These are phyloP conservation scores for Crenichthys baileyi DNA, from an alignment of 2,797 vertebrate species.

Conservation along the genomic window DNA sequence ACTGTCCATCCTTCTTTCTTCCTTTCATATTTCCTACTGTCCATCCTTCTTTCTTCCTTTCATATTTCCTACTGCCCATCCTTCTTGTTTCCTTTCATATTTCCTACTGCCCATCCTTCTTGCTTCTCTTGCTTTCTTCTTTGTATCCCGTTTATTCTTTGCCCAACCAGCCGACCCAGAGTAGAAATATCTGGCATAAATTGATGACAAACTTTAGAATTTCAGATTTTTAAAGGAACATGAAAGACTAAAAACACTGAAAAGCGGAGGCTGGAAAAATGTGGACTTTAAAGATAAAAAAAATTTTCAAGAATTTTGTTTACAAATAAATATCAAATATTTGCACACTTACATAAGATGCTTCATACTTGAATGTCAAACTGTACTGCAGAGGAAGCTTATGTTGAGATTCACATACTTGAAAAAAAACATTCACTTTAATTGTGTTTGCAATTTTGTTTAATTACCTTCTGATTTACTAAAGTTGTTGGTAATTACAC, in stretches of 20 bases:
- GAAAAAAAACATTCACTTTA: constrained; percentile 6
- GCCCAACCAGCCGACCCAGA: background rate
- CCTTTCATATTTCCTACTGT: too few species aligned
- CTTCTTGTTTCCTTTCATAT: too few species aligned
- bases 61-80: too few species aligned
- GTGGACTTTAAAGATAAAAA: background rate
- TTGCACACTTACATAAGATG: background rate
- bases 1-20: too few species aligned
- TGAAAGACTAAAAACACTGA: background rate
- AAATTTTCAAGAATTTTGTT: background rate
- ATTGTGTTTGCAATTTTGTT: constrained; percentile 7
- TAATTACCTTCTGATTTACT: constrained; percentile 51
- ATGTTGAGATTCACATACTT: constrained; percentile 8
- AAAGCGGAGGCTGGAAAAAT: background rate
- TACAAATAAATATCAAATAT: background rate
- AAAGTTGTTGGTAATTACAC: constrained; percentile 35
- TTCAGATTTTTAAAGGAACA: background rate
- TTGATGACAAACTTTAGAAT: background rate
- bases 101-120: too few species aligned
- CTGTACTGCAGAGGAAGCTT: background rate
- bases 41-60: too few species aligned
- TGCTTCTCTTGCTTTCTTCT: too few species aligned
- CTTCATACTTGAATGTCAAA: background rate
- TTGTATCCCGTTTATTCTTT: background rate
- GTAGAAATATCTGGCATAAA: background rate